Evolutionary conservation across 2,888 invertebrate genomes (phyloP), one percentile per base, ranked within the genome.

Genomic region (Coecobrya sp.): DNA sequence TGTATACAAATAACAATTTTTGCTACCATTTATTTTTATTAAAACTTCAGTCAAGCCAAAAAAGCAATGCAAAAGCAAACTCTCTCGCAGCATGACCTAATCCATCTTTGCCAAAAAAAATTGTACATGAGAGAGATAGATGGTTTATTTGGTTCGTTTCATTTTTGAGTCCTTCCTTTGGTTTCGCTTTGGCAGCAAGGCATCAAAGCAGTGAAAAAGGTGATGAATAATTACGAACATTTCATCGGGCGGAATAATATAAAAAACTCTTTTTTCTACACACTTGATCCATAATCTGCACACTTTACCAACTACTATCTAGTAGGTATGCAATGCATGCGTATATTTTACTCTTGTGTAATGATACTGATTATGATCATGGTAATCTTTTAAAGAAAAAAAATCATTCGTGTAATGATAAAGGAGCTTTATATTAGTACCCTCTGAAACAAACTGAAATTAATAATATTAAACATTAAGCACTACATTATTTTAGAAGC

Each of bases 21-120:
- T 52, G 36, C 65, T 79, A 73, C 76, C 49, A 76, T 90, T 84
- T 84, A 68, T 45, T 62, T 82, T 55, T 30, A n/a, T 79, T 49
- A 49, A 25, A 22, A 16, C 13, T 52, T 22, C 52, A 79, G 13
- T 30, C 7, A 13, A 79, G 3, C 13, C 2, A 49, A 16, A 25
- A 13, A 49, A 52, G 45, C 25, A 25, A n/a, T 49, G 59, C 68
- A 65, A 68, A 62, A 16, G 49, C 49, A 16, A 87, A 1, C 19
- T 55, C 55, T 19, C 79, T 55, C 87, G 22, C 91, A 92, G 87
- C 82, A 86, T 87, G 91, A 73, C 62, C 91, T 73, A 87, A 92
- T 92, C 91, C 91, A 92, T 92, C 91, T 92, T 92, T 92, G 91
- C 91, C 91, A 92, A 88, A 91, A 91, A 59, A 27, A 65, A 52